phyloP scores from a whole-genome alignment of 2,888 invertebrate genomes.

The Leptogaster cylindrica region DNA sequence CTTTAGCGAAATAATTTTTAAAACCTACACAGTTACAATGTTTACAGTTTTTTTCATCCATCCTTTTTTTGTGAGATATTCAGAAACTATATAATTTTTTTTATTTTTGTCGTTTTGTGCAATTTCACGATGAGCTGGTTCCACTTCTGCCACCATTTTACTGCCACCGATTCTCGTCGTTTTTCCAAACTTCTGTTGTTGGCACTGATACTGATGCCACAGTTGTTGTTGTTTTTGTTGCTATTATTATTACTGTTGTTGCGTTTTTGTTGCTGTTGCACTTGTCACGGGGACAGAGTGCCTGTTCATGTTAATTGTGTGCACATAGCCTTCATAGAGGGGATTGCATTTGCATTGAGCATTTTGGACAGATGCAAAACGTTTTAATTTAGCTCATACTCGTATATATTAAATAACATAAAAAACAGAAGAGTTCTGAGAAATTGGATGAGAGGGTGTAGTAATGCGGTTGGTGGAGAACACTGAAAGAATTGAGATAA shows the following conservation, averaged over 20 bases:
- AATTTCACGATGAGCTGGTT: not conserved
- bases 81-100: no score
- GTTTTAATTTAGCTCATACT: conserved; percentile 3
- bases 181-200: no score
- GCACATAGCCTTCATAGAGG: not conserved
- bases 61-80: not conserved
- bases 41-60: not conserved
- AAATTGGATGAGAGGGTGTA: no score
- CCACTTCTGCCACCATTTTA: not conserved
- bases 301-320: conserved; percentile 1
- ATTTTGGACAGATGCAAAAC: conserved; percentile 8
- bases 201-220: not conserved
- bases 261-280: no score
- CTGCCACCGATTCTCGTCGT: not conserved
- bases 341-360: conserved; percentile 4
- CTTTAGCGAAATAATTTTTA: conserved; percentile 13
- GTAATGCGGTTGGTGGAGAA: no score
- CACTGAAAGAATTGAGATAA: no score
- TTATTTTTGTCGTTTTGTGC: not conserved
- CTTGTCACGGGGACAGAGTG: not conserved
- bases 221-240: not conserved
- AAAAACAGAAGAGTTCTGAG: no score
- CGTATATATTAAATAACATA: conserved; percentile 6
- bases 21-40: not conserved
- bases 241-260: not conserved